phyloP scores from a whole-genome alignment of 2,888 invertebrate genomes.

The Clivina fossor region DNA sequence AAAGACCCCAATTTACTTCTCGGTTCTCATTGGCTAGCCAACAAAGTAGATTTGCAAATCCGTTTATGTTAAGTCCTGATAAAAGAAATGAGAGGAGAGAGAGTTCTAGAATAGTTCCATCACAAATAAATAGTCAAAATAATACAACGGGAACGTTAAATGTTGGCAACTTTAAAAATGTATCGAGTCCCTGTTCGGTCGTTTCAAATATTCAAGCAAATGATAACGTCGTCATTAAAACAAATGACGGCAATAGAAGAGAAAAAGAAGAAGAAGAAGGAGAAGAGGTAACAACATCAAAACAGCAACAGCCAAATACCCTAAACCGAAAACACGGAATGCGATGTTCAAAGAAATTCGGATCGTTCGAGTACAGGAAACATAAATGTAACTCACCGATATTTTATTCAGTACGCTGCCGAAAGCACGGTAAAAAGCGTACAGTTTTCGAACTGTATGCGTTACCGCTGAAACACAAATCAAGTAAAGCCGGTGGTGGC shows the following conservation, averaged over 20 bases:
- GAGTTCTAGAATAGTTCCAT: too few species aligned
- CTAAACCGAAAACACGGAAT: conserved; percentile 35
- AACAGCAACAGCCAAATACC: conserved; percentile 26
- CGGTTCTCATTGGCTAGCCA: too few species aligned
- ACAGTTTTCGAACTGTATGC: conserved; percentile 48
- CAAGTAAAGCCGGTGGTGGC: conserved; percentile 5
- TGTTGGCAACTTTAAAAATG: too few species aligned
- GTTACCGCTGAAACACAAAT: conserved; percentile 46
- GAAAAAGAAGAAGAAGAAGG: too few species aligned
- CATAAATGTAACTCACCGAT: conserved; percentile 53
- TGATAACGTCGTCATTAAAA: conserved; percentile 8
- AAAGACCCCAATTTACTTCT: conserved; percentile 16
- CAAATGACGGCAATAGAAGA: conserved; percentile 10
- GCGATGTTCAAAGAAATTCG: conserved; percentile 46
- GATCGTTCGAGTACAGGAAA: conserved; percentile 50
- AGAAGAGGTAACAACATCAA: conserved; percentile 8
- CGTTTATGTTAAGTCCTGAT: conserved; percentile 5
- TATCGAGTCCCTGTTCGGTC: too few species aligned
- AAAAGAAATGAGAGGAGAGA: too few species aligned
- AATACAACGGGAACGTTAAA: too few species aligned
- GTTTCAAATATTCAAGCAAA: conserved; percentile 9
- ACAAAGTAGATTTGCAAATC: not conserved
- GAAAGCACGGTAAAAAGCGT: conserved; percentile 51
- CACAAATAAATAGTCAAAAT: too few species aligned
- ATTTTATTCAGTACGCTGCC: conserved; percentile 53